A percentile compares a stretch with the other conserved stretches of the same genome.
These are phyloP conservation scores for Ranitomeya variabilis DNA, from an alignment of 2,113 vertebrate species.

Conservation along the genomic window DNA sequence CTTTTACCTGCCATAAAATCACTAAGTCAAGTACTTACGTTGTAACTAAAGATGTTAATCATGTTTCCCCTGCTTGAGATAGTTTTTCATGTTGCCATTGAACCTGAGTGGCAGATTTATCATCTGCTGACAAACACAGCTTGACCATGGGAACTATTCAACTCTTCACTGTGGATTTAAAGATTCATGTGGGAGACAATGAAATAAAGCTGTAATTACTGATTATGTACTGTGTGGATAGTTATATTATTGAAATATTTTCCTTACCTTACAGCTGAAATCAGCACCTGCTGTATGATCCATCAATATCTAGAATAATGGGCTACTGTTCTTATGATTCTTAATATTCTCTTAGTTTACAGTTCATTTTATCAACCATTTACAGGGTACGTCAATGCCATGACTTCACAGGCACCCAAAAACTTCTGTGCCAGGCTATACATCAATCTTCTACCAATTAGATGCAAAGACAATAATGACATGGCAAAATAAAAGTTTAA, in stretches of 20 bases:
- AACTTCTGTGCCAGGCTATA: too few relatives aligned
- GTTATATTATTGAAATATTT: neutral
- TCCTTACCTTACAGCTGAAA: neutral
- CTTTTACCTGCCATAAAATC: constrained; percentile 46
- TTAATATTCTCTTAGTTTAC: neutral
- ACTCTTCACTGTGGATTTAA: neutral
- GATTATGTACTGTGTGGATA: neutral
- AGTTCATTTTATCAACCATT: neutral
- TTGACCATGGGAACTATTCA: constrained; percentile 30
- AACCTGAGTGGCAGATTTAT: constrained; percentile 45
- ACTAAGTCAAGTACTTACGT: constrained; percentile 29
- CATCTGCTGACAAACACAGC: constrained; percentile 14
- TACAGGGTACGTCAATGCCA: neutral
- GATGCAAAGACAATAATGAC: too few relatives aligned
- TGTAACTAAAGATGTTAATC: constrained; percentile 53
- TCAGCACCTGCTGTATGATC: neutral
- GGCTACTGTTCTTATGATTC: neutral
- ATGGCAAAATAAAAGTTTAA: too few relatives aligned
- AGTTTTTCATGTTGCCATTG: constrained; percentile 14
- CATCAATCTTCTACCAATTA: too few relatives aligned
- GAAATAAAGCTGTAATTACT: neutral
- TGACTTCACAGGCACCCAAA: too few relatives aligned
- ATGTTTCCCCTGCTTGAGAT: constrained; percentile 18
- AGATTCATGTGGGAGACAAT: neutral
- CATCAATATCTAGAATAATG: neutral